Evolutionary conservation across 2,113 vertebrate species (phyloP).

Genomic region (Malurus melanocephalus): DNA sequence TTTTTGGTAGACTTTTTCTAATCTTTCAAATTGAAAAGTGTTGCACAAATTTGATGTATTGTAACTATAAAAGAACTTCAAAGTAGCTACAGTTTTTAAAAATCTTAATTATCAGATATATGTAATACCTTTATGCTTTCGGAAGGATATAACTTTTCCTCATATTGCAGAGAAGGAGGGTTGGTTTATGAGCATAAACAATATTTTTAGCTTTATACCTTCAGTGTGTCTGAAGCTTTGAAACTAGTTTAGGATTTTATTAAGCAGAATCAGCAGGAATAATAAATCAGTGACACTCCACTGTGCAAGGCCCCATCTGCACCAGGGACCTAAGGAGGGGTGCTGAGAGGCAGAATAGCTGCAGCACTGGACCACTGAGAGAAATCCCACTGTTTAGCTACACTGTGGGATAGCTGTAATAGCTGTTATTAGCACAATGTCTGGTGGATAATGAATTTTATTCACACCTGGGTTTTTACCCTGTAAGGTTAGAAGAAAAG

Average conservation of each 20-base stretch:
- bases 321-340: not conserved
- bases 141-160: not conserved
- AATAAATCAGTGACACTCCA: not conserved
- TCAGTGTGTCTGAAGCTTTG: not conserved
- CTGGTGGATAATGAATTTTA: not conserved
- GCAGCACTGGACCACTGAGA: not conserved
- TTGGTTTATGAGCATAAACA: not conserved
- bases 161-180: not conserved
- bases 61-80: not conserved
- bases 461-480: constrained; percentile 18
- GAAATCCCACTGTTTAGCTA: not conserved
- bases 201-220: not conserved
- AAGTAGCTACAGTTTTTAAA: not conserved
- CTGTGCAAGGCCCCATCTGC: not conserved
- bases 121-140: not conserved
- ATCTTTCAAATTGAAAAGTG: not conserved
- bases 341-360: not conserved
- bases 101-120: not conserved
- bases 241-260: not conserved
- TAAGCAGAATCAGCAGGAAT: not conserved
- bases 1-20: not conserved
- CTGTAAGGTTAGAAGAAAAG: not conserved
- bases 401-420: not conserved
- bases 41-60: not conserved
- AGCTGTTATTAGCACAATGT: not conserved